Evolutionary conservation across 2,888 invertebrate genomes (phyloP).

Genomic region (Tipula vernalis): DNA sequence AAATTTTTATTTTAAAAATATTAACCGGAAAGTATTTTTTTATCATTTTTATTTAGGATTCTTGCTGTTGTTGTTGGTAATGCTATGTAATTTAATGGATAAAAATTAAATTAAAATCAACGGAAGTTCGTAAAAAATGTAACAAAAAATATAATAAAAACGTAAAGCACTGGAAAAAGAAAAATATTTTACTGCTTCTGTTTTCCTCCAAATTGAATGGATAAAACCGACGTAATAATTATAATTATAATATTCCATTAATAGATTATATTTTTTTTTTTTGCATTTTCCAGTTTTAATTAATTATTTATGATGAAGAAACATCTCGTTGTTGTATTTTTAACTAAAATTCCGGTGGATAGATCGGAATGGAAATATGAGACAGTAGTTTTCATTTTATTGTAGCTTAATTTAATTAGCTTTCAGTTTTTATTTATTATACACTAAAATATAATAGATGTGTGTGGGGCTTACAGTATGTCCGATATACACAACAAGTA

Average conservation of each 20-base stretch:
- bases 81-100: background rate
- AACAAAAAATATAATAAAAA: background rate
- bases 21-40: background rate
- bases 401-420: background rate
- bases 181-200: background rate
- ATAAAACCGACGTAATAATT: background rate
- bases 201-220: background rate
- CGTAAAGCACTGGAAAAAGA: background rate
- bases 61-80: background rate
- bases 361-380: background rate
- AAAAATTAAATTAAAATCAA: background rate
- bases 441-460: background rate
- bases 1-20: too few species aligned
- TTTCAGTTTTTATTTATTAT: background rate
- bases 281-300: background rate
- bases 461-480: background rate
- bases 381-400: background rate
- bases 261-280: background rate
- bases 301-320: background rate
- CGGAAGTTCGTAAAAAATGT: background rate
- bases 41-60: background rate
- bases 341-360: background rate
- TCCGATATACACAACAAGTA: too few species aligned
- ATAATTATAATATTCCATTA: background rate
- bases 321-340: background rate